Conservation (phyloP, 64 coral and sea anemone genomes). For the Montipora foliosa region DNA sequence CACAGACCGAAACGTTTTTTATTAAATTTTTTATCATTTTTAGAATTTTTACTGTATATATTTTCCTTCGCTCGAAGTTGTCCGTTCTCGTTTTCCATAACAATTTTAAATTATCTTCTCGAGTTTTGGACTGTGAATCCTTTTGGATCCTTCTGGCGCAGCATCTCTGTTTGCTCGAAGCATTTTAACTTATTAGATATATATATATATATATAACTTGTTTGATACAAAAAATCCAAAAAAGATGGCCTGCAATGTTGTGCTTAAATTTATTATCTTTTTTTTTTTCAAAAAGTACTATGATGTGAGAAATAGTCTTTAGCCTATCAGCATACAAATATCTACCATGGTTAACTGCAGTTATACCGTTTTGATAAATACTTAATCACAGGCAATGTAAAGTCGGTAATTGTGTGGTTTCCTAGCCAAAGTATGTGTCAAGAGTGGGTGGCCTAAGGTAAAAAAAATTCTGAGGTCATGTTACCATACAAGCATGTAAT, state of each 20-base stretch:
- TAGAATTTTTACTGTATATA: no score
- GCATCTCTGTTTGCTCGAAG: no score
- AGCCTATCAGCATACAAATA: slow-evolving; percentile 50
- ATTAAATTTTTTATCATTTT: no score
- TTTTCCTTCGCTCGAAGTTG: no score
- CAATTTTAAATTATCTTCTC: no score
- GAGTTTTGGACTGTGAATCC: no score
- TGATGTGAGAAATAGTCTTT: slow-evolving; percentile 52
- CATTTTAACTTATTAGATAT: no score
- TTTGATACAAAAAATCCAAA: no score
- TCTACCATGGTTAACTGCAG: slow-evolving; percentile 54
- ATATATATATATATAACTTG: no score
- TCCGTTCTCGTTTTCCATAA: no score
- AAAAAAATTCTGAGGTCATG: slow-evolving; percentile 2
- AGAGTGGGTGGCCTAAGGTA: slow-evolving; percentile 20
- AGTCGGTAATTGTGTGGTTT: slow-evolving; percentile 14
- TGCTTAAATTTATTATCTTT: slow-evolving; percentile 48
- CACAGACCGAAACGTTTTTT: no score
- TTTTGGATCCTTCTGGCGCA: no score
- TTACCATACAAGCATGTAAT: slow-evolving; percentile 35
- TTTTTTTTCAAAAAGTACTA: slow-evolving; percentile 14
- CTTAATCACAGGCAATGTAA: slow-evolving; percentile 21
- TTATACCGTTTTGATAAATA: slow-evolving; percentile 52
- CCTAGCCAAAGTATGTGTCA: slow-evolving; percentile 34
- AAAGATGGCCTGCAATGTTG: slow-evolving; percentile 26